These are phyloP conservation scores for Pasiphila rectangulata DNA, from an alignment of 2,888 invertebrate species.

Conservation along the genomic window DNA sequence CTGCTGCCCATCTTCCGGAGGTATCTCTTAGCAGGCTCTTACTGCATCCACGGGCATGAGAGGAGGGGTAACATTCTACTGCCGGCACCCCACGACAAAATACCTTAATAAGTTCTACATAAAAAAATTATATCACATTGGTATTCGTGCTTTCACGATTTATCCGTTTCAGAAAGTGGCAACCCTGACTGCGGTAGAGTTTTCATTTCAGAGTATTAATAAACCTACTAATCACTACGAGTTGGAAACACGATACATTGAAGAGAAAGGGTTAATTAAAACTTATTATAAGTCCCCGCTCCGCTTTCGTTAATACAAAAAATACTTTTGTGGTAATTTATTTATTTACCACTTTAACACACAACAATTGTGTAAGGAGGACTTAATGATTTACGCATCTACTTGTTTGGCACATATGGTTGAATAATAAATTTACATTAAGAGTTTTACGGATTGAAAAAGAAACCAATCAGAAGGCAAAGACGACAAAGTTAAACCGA, in stretches of 20 bases:
- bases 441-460: not conserved
- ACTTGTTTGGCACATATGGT: too few species aligned
- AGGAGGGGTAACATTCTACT: too few species aligned
- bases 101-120: too few species aligned
- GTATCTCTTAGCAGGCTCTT: too few species aligned
- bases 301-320: slow-evolving; percentile 9
- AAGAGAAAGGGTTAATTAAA: slow-evolving; percentile 31
- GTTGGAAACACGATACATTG: slow-evolving; percentile 41
- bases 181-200: slow-evolving; percentile 24
- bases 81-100: too few species aligned
- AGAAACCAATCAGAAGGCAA: not conserved
- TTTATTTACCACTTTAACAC: not conserved
- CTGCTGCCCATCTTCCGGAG: too few species aligned
- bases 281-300: slow-evolving; percentile 17
- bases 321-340: slow-evolving; percentile 2
- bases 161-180: not conserved
- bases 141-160: not conserved
- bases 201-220: slow-evolving; percentile 45
- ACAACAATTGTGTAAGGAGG: too few species aligned
- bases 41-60: too few species aligned
- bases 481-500: slow-evolving; percentile 1
- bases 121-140: not conserved
- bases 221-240: slow-evolving; percentile 50
- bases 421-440: too few species aligned
- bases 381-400: too few species aligned